These are phyloP conservation scores for Bombylius major DNA, from an alignment of 2,888 invertebrate species.

Conservation along the genomic window DNA sequence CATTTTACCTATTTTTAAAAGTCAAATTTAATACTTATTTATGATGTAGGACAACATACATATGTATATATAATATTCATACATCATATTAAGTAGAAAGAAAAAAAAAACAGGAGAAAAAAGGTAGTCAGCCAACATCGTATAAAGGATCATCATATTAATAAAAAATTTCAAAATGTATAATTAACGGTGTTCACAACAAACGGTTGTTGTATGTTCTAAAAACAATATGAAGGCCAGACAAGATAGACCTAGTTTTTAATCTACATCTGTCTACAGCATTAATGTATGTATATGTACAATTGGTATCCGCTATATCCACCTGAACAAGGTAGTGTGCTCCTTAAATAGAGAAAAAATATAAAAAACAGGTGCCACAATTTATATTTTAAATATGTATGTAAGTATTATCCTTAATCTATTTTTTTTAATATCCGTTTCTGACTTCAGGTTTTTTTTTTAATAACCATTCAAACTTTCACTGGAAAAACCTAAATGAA, in stretches of 20 bases:
- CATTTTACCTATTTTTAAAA: too few relatives aligned
- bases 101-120: background rate
- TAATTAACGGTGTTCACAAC: background rate
- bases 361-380: background rate
- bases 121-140: background rate
- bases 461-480: background rate
- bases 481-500: background rate
- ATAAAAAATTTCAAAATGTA: background rate
- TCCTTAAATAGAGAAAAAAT: background rate
- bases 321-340: background rate
- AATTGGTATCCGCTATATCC: background rate
- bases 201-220: background rate
- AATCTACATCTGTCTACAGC: background rate
- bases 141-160: background rate
- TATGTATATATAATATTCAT: too few relatives aligned
- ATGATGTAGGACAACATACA: too few relatives aligned
- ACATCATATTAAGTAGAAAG: too few relatives aligned
- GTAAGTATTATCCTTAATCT: background rate
- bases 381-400: background rate
- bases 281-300: background rate
- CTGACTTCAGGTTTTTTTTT: too few relatives aligned
- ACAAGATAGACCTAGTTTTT: background rate
- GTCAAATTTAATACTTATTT: too few relatives aligned
- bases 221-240: background rate
- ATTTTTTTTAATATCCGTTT: background rate